Base-by-base conservation (phyloP, 2,113 vertebrate genomes). In the Percina caprodes region DNA sequence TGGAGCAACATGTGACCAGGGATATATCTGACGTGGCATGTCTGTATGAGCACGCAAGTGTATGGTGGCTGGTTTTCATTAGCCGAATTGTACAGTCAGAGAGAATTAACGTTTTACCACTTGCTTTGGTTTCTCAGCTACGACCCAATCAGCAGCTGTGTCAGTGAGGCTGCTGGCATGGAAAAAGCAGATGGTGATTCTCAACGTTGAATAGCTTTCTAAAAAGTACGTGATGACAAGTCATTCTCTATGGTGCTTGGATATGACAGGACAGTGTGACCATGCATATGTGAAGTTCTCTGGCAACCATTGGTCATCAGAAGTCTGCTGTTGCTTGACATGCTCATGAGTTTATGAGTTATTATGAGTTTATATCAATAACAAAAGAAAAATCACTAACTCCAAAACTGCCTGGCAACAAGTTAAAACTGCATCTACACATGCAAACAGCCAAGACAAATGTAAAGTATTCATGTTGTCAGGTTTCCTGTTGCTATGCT, bases 401-500 rank as follows among this genome's bases (percentile, higher is more conserved):
- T 80, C 52, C 13, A 3, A 63, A 67, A 52, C 52, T 0, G 48
- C 56, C 72, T 82, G 84, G 76, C 80, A 65, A 51, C 13, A 42
- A 33, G 56, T 49, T 23, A 23, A 77, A 83, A 33, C 42, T 71
- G n/a, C 65, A 46, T 79, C 45, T 19, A 24, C 65, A 49, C 72
- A 42, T 39, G 19, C 58, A 72, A 75, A 83, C 76, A 68, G 76
- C 65, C 39, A 1, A 58, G 46, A 68, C 30, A 52, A 82, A 74
- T 52, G 82, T 73, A 52, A 76, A 55, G 72, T n/a, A 71, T 88
- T 74, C 54, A 74, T 70, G 69, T 46, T 69, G 76, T 71, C 46
- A 63, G 56, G 74, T 77, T 90, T 90, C 76, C 79, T 84, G 74
- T 77, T 82, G 76, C 86, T 80, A 42, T 49, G 74, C 56, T 82